Percentiles rank a stretch among this genome's conserved stretches.
phyloP scores from a whole-genome alignment of 2,797 vertebrate genomes.

The Denticeps clupeoides region DNA sequence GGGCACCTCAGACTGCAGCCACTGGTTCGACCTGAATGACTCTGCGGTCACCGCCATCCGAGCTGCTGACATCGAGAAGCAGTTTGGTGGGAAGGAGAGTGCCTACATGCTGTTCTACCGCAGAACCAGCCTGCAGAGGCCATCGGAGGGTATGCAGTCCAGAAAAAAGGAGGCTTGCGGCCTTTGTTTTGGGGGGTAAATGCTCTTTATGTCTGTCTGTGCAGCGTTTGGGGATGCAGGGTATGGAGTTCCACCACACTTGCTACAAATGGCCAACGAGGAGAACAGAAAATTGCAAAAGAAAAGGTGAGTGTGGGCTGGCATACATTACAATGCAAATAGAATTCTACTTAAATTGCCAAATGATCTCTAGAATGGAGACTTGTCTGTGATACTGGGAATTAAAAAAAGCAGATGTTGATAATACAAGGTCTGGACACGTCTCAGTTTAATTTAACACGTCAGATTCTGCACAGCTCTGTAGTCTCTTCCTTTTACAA shows the following conservation, averaged over 20 bases:
- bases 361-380: no score
- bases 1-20: constrained; percentile 43
- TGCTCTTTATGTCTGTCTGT: constrained; percentile 22
- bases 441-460: no score
- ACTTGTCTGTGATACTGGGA: no score
- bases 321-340: no score
- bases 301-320: constrained; percentile 75
- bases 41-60: constrained; percentile 75
- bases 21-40: constrained; percentile 96
- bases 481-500: no score
- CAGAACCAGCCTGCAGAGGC: constrained; percentile 71
- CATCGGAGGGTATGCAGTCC: constrained; percentile 62
- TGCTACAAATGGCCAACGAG: constrained; percentile 71
- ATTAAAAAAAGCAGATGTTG: no score
- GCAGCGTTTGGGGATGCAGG: constrained; percentile 72
- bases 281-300: constrained; percentile 67
- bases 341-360: no score
- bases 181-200: no score
- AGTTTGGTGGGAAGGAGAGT: constrained; percentile 94
- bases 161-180: not conserved
- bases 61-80: constrained; percentile 80
- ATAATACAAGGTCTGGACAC: no score
- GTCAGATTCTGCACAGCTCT: no score
- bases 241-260: constrained; percentile 71
- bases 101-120: constrained; percentile 98